phyloP scores from a whole-genome alignment of 30 jellyfish, hydroid and myxozoan species.

The Aurelia aurita region DNA sequence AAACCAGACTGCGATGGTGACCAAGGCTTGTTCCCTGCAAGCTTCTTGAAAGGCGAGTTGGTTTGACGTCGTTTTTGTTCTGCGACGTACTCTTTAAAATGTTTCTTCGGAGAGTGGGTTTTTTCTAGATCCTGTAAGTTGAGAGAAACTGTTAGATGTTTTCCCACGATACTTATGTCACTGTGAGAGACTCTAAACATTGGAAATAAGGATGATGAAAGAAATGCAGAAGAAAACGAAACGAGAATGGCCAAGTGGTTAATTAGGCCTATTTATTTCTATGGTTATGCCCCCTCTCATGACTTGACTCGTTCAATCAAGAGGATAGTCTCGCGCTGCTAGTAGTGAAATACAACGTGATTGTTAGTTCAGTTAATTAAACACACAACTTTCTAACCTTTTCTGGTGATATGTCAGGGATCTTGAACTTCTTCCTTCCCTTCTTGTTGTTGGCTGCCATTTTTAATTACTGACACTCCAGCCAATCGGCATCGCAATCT shows the following conservation, averaged over 20 bases:
- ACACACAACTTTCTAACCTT: neutral
- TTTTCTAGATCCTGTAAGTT: neutral
- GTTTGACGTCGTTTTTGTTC: neutral
- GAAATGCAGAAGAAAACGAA: no score
- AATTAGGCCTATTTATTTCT: no score
- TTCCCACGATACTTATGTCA: neutral
- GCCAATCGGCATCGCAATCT: no score
- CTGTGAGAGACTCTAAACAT: no score
- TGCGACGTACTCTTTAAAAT: neutral
- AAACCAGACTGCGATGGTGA: neutral
- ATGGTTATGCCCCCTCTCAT: no score
- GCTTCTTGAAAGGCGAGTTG: neutral
- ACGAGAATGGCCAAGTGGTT: no score
- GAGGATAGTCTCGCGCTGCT: no score
- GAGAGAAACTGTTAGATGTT: neutral
- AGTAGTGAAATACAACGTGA: no score
- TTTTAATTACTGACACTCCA: no score
- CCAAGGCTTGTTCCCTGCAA: neutral
- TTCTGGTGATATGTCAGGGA: neutral
- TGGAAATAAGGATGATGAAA: no score
- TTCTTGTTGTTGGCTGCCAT: no score
- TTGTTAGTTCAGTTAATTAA: neutral
- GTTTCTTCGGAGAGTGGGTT: neutral
- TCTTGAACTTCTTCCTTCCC: neutral
- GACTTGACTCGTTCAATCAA: no score